phyloP scores from a whole-genome alignment of 2,888 invertebrate genomes.

The Scotopteryx bipunctaria region DNA sequence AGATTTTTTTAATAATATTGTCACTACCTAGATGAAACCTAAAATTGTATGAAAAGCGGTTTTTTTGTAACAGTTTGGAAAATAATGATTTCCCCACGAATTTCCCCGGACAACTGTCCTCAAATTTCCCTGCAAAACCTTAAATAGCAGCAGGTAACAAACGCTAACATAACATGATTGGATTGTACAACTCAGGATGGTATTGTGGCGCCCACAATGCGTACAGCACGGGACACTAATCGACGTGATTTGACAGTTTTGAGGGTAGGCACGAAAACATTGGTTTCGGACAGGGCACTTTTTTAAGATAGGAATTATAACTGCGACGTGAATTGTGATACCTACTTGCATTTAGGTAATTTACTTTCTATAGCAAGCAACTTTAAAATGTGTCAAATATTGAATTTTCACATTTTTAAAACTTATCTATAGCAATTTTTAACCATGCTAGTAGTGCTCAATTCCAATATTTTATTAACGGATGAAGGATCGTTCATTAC shows the following conservation, averaged over 20 bases:
- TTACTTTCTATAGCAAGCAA: too few relatives aligned
- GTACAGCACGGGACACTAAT: constrained; percentile 77
- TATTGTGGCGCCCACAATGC: constrained; percentile 74
- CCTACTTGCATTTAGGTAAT: too few relatives aligned
- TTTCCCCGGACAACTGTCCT: constrained; percentile 66
- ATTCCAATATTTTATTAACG: too few relatives aligned
- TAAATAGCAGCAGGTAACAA: constrained; percentile 69
- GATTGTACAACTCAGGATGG: constrained; percentile 68
- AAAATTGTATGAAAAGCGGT: background rate
- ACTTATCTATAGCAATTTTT: too few relatives aligned
- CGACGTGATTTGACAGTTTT: constrained; percentile 78
- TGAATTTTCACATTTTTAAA: too few relatives aligned
- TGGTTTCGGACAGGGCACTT: constrained; percentile 41
- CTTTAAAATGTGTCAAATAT: too few relatives aligned
- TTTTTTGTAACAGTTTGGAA: constrained; percentile 1
- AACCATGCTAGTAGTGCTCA: too few relatives aligned
- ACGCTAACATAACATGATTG: constrained; percentile 62
- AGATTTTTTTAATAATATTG: background rate
- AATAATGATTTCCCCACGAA: constrained; percentile 52
- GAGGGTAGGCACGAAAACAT: constrained; percentile 33
- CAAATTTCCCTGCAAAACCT: constrained; percentile 52
- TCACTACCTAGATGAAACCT: too few relatives aligned
- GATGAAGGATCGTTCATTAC: too few relatives aligned
- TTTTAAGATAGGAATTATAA: too few relatives aligned
- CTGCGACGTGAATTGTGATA: too few relatives aligned